A percentile compares a stretch with the other conserved stretches of the same genome.
These are phyloP conservation scores for Drosophila repletoides DNA, from an alignment of 1,140 invertebrate genomes.

Conservation along the genomic window DNA sequence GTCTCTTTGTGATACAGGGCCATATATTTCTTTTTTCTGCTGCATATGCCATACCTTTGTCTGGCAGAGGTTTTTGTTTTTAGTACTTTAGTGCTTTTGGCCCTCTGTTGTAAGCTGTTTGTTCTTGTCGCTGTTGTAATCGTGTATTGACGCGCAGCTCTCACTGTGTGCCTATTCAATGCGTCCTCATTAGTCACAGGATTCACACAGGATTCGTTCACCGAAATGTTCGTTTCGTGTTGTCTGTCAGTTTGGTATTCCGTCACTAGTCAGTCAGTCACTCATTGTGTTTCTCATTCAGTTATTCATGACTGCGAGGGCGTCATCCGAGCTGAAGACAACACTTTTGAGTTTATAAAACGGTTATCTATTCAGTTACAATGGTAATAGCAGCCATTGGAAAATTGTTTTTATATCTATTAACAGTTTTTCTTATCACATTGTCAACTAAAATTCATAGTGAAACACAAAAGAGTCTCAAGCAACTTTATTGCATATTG, in stretches of 20 bases:
- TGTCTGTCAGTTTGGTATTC: conserved; percentile 19
- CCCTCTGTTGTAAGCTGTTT: conserved; percentile 19
- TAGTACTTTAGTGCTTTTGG: conserved; percentile 1
- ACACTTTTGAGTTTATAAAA: too few relatives aligned
- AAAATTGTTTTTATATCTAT: too few relatives aligned
- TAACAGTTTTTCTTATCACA: too few relatives aligned
- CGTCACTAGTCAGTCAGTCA: conserved; percentile 19
- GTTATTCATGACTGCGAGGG: background rate
- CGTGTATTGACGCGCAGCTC: conserved; percentile 26
- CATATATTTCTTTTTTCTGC: background rate
- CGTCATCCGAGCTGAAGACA: too few relatives aligned
- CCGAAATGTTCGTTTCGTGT: background rate
- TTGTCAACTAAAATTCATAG: too few relatives aligned
- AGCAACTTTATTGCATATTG: too few relatives aligned
- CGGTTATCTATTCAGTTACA: too few relatives aligned
- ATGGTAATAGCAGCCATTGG: too few relatives aligned
- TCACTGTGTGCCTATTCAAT: conserved; percentile 36
- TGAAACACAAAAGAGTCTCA: too few relatives aligned
- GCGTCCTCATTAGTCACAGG: conserved; percentile 49
- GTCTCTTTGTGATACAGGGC: background rate
- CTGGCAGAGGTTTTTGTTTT: conserved; percentile 8
- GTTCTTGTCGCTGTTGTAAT: conserved; percentile 19
- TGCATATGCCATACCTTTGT: background rate
- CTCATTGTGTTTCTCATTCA: conserved; percentile 48
- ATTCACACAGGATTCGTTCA: conserved; percentile 10